phyloP scores from a whole-genome alignment of 2,113 vertebrate genomes.

The Callipepla californica region DNA sequence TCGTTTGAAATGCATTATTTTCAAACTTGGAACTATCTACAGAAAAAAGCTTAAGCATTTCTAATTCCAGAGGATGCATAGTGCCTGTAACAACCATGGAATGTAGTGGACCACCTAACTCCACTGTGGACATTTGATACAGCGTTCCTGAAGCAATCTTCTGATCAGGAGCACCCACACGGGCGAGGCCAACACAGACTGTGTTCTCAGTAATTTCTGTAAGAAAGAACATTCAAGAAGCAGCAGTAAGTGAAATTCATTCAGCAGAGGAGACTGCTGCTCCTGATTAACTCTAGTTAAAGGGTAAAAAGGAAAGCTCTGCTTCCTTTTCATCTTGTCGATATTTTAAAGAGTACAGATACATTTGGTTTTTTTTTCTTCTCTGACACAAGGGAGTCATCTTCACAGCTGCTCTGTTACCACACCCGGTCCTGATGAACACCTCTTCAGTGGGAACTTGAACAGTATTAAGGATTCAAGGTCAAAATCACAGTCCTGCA shows the following conservation, averaged over 20 bases:
- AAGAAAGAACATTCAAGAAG: not conserved
- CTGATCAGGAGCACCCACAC: conserved; percentile 91
- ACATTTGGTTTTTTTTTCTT: not conserved
- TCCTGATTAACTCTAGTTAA: not conserved
- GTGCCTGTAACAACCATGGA: conserved; percentile 89
- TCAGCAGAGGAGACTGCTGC: not conserved
- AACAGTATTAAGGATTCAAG: not conserved
- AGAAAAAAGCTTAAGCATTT: conserved; percentile 91
- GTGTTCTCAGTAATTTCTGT: conserved; percentile 80
- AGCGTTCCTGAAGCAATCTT: conserved; percentile 83
- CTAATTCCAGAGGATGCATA: conserved; percentile 93
- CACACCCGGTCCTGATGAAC: not conserved
- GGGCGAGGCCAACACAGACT: conserved; percentile 85
- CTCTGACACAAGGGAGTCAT: not conserved
- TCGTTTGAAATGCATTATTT: conserved; percentile 10
- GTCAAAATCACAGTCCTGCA: not conserved
- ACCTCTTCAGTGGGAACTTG: not conserved
- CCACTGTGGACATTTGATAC: conserved; percentile 84
- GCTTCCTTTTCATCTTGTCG: not conserved
- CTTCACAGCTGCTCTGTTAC: not conserved
- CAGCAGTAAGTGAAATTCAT: not conserved
- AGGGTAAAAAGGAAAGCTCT: not conserved
- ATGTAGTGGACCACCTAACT: conserved; percentile 90
- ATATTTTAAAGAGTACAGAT: not conserved
- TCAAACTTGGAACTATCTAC: conserved; percentile 71